phyloP scores from a whole-genome alignment of 2,888 invertebrate species.

The Chrysina gloriosa region DNA sequence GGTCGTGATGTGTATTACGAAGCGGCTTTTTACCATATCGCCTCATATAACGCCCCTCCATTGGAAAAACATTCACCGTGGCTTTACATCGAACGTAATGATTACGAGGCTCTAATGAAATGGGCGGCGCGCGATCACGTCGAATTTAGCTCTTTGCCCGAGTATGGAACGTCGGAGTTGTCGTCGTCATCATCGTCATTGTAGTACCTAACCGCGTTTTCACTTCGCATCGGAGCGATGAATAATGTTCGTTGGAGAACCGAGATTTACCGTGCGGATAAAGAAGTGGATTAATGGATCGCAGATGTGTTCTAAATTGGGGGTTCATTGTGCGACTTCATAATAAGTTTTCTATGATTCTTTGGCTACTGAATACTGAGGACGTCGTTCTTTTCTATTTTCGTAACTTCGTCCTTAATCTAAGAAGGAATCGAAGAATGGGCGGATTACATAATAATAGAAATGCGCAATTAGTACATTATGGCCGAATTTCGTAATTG shows the following conservation, averaged over 20 bases:
- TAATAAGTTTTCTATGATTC: too few relatives aligned
- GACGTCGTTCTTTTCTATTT: too few relatives aligned
- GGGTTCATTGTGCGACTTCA: too few relatives aligned
- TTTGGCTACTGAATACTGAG: too few relatives aligned
- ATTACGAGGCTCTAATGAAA: constrained; percentile 51
- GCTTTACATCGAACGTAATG: constrained; percentile 50
- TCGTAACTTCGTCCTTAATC: too few relatives aligned
- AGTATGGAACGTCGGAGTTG: constrained; percentile 7
- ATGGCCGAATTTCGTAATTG: too few relatives aligned
- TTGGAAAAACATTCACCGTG: constrained; percentile 43
- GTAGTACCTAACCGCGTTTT: constrained; percentile 16
- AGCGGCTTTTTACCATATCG: constrained; percentile 46
- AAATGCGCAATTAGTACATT: too few relatives aligned
- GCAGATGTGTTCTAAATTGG: too few relatives aligned
- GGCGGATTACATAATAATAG: too few relatives aligned
- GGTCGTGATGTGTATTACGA: constrained; percentile 46
- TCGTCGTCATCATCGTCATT: background rate
- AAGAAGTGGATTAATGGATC: background rate
- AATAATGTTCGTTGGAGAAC: background rate
- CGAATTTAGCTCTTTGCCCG: constrained; percentile 38
- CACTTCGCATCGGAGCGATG: background rate
- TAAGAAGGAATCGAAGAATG: too few relatives aligned
- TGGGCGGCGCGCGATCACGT: constrained; percentile 48
- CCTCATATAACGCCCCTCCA: constrained; percentile 40
- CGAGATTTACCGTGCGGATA: background rate